Base-by-base conservation (phyloP, 1,140 invertebrate species). In the Hermatobates lingyangjiaoensis region DNA sequence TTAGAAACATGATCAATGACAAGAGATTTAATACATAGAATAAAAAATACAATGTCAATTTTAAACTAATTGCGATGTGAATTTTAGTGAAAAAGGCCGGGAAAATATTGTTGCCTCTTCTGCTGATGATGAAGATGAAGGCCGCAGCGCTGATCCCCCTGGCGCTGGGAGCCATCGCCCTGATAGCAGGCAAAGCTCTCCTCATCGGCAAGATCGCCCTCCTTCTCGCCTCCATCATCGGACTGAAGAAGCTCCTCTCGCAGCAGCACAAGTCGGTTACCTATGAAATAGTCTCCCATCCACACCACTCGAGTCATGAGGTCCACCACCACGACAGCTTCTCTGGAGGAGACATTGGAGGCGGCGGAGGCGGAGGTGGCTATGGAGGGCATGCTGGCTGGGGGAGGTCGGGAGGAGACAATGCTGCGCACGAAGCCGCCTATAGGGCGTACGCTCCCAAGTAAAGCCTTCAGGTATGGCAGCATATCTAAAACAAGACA, bases 141-240 rank as follows among this genome's bases (percentile, higher is more conserved):
- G 75, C 81, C 52, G 81, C 81, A 56, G 80, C 83, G 23, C 65
- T 87, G 18, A 66, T 84, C 54, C 83, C 83, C 3, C 62, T 87
- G 45, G 75, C 81, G 1, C 71, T 87, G 7, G 82, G 80, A 26
- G 81, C 76, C 28, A 84, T 87, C 54, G 84, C 83, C 14, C 64
- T 87, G 54, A 83, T 87, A 57, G 84, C 84, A 39, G 84, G 84
- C 52, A 87, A 87, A 64, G 84, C 84, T 46, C 69, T 87, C 58
- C 63, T 87, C 50, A 79, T 87, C 57, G 84, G 83, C 59, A 87
- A 87, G 65, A 77, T 87, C 57, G 84, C 84, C 3, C 70, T 87
- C 46, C 79, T 87, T 0, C 72, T 87, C 20, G 82, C 83, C 0
- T 77, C 80, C 45, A 80, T 87, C 30, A 85, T 87, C 57, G 82